Percentiles rank a stretch among this genome's conserved stretches.
phyloP scores from a whole-genome alignment of 2,888 invertebrate genomes.

The Caenorhabditis afra region DNA sequence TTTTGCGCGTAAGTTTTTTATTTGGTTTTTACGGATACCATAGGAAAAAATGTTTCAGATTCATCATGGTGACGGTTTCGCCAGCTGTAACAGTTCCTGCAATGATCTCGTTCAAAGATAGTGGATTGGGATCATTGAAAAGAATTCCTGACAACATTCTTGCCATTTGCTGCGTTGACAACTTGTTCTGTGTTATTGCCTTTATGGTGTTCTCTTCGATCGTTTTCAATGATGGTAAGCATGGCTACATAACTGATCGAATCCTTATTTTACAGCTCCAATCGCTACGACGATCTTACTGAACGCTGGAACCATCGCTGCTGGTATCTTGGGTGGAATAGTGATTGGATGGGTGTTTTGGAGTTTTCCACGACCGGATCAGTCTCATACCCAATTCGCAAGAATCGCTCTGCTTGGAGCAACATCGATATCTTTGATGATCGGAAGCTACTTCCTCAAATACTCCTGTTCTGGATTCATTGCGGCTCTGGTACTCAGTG shows the following conservation, averaged over 20 bases:
- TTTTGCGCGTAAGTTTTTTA: constrained; percentile 34
- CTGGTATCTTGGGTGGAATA: constrained; percentile 8
- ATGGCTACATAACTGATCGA: background rate
- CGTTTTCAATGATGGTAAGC: constrained; percentile 17
- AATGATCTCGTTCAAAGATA: constrained; percentile 32
- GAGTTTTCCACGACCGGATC: constrained; percentile 11
- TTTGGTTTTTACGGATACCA: background rate
- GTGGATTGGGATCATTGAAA: constrained; percentile 4
- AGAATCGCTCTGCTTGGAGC: constrained; percentile 10
- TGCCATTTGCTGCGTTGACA: constrained; percentile 31
- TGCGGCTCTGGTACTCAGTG: background rate
- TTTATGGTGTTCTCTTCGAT: constrained; percentile 31
- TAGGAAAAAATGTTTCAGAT: background rate
- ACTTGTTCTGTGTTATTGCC: constrained; percentile 19
- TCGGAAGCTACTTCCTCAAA: constrained; percentile 11
- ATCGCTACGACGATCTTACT: constrained; percentile 6
- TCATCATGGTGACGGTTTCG: constrained; percentile 14
- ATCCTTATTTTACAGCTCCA: background rate
- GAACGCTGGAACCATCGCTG: constrained; percentile 14
- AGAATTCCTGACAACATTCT: constrained; percentile 30
- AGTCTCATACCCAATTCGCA: constrained; percentile 13
- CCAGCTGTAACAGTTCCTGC: constrained; percentile 36
- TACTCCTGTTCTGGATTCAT: constrained; percentile 22
- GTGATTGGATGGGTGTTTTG: constrained; percentile 19
- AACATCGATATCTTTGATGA: constrained; percentile 7